Conservation (phyloP, 2,888 invertebrate genomes). For the Flabesymbios commensalis region DNA sequence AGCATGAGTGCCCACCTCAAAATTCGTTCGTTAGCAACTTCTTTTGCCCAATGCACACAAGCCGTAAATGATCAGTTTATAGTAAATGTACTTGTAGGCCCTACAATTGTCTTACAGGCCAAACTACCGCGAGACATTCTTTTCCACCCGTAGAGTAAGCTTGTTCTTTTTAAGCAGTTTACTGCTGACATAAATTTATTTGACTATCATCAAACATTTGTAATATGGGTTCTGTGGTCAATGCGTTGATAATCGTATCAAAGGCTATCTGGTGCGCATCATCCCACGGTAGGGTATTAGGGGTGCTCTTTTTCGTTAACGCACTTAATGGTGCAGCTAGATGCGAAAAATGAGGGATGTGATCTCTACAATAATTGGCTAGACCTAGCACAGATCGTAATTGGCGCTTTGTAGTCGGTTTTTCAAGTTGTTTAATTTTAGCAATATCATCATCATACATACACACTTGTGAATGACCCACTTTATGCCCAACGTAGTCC, state of each 20-base stretch:
- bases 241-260: neutral
- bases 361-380: slow-evolving; percentile 6
- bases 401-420: neutral
- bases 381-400: neutral
- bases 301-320: slow-evolving; percentile 23
- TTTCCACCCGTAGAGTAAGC: no score
- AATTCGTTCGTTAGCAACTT: no score
- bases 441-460: neutral
- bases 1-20: no score
- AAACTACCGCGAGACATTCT: no score
- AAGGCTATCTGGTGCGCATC: neutral
- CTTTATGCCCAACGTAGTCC: neutral
- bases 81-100: no score
- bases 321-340: slow-evolving; percentile 30
- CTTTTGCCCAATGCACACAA: no score
- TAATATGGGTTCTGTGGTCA: slow-evolving; percentile 16
- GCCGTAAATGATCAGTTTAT: no score
- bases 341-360: slow-evolving; percentile 27
- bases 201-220: no score
- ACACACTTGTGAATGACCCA: neutral
- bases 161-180: no score
- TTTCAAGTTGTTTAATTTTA: neutral
- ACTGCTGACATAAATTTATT: no score
- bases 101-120: no score
- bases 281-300: slow-evolving; percentile 23